Base-by-base conservation (phyloP, 2,797 vertebrate species). In the Fistularia commersonii region DNA sequence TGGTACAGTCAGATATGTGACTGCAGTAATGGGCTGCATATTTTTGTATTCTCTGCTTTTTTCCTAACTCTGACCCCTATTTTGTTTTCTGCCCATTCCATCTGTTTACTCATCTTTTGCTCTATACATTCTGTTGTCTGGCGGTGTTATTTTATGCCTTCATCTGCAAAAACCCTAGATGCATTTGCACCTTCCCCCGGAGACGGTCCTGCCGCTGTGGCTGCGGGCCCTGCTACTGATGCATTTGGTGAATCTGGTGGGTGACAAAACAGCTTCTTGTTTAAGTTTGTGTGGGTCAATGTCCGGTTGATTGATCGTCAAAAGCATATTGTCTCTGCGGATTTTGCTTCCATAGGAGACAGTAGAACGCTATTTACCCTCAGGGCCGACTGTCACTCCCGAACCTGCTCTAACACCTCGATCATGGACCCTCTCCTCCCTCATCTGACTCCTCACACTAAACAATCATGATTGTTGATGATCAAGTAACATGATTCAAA, bases 161-260 rank as follows among this genome's bases (percentile, higher is more conserved):
- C 64, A 49, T 79, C 77, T 76, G 74, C 73, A 88, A 84, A 80
- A 91, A 86, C 86, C 87, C 82, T 91, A 98, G 96, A 97, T 89
- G 95, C 95, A 74, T 99, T 99, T 94, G 97, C 96, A 86, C 92
- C 94, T 87, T 98, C 96, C 90, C 96, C 97, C 76, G 94, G 93
- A 87, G 96, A 98, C 73, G 93, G 93, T 89, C 92, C 94, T 77
- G 90, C 92, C 79, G 85, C 92, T 72, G 93, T 90, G 85, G 95
- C 94, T 76, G 92, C 93, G 66, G 88, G 91, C 74, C 92, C 95
- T 57, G 97, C 94, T 82, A 90, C 96, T 87, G 96, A 98, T 94
- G 95, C 93, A 79, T 98, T 95, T 88, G 93, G 91, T 90, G 96
- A 96, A 96, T 94, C 96, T 94, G 97, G 97, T 99, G 94, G 95